These are phyloP conservation scores for Nomia melanderi DNA, from an alignment of 1,140 invertebrate genomes.

Conservation along the genomic window DNA sequence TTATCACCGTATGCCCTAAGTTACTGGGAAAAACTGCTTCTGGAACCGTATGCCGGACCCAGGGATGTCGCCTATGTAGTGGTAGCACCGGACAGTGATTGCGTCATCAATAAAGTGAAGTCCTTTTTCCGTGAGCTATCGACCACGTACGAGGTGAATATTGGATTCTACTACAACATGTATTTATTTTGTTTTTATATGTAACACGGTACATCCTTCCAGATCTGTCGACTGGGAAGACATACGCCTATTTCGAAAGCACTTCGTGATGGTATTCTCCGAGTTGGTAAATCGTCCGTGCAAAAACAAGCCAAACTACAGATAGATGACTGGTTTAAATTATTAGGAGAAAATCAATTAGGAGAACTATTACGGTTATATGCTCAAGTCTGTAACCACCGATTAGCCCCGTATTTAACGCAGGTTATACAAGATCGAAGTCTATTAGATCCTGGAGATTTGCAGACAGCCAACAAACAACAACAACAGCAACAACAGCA, in stretches of 20 bases:
- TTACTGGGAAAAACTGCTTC: conserved; percentile 95
- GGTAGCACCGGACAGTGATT: conserved; percentile 95
- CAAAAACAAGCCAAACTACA: conserved; percentile 84
- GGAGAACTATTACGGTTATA: conserved; percentile 93
- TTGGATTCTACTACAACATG: not conserved
- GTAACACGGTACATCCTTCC: conserved; percentile 31
- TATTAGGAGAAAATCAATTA: conserved; percentile 89
- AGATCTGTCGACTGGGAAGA: conserved; percentile 92
- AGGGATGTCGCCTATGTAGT: conserved; percentile 97
- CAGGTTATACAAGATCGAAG: conserved; percentile 90
- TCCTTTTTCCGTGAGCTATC: conserved; percentile 96
- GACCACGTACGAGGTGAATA: conserved; percentile 91
- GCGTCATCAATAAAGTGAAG: conserved; percentile 88
- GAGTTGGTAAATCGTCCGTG: conserved; percentile 88
- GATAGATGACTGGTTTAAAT: conserved; percentile 95
- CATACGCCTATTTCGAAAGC: conserved; percentile 93
- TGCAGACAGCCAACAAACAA: conserved; percentile 55
- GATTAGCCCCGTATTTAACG: conserved; percentile 90
- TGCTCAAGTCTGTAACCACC: conserved; percentile 90
- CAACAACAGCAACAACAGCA: conserved; percentile 59
- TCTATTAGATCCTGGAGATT: conserved; percentile 85
- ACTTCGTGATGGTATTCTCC: conserved; percentile 92
- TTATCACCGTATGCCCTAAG: conserved; percentile 95
- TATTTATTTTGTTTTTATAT: not conserved
- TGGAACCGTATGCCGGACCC: conserved; percentile 96